Evolutionary conservation across 2,888 invertebrate species (phyloP), one percentile per base, ranked within the genome.

Genomic region (Calameuta idolon): DNA sequence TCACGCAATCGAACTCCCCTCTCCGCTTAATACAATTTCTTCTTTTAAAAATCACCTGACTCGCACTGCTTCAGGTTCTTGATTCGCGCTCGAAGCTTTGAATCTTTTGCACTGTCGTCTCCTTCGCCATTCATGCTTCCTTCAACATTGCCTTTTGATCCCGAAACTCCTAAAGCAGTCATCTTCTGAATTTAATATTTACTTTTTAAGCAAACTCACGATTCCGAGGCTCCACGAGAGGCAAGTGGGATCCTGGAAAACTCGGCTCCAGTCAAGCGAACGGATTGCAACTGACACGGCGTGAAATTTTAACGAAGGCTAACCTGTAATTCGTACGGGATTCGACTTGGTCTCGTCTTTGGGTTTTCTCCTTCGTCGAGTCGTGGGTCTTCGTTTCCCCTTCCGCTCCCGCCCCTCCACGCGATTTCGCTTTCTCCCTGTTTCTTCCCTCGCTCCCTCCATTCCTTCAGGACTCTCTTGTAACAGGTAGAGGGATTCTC

Each of bases 221-320:
- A 55, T 9, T 55, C 23, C 1, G 55, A 9, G 9, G 55, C 23
- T 55, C 55, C 0, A 9, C 0, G 23, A 55, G 55, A 55, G 55
- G 23, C 1, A 55, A 55, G 55, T 37, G 68, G 75, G 23, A n/a
- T 35, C 80, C 81, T 75, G 78, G 79, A 69, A 77, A 74, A 77
- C 80, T 79, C 76, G 71, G 30, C 5, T 34, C 34, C 71, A 55
- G 55, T 55, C 9, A 55, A 55, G 71, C 71, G 34, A 76, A 76
- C 75, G 78, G 77, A 68, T 76, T 79, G 78, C 80, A 80, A 76
- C 75, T 81, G 81, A 81, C 81, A 76, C 34, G 74, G 75, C 78
- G 76, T 84, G 80, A 85, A 85, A 82, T 82, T 85, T 85, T 84
- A 82, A 84, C 81, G 79, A 82, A 81, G 77, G 31, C 71, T 55